phyloP scores from a whole-genome alignment of 2,797 vertebrate genomes.

The Ctenopoma kingsleyae region DNA sequence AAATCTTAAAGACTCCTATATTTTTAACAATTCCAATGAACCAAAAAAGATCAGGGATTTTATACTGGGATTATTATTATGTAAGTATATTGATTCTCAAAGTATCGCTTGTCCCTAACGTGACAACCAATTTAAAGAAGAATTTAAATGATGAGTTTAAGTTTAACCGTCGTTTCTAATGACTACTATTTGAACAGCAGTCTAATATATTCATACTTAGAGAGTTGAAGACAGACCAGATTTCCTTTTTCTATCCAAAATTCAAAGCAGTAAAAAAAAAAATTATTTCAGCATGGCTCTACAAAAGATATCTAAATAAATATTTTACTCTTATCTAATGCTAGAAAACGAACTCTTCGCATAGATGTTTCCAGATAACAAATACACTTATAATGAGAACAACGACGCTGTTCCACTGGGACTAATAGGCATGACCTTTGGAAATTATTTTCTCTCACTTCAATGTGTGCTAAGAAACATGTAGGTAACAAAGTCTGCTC shows the following conservation, averaged over 20 bases:
- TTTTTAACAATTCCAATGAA: not conserved
- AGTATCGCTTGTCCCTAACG: not conserved
- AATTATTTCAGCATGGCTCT: not conserved
- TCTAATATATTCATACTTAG: not conserved
- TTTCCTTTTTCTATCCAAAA: not conserved
- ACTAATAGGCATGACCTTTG: constrained; percentile 40
- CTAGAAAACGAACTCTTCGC: not conserved
- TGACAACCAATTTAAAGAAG: not conserved
- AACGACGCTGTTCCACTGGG: constrained; percentile 9
- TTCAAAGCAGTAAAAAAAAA: not conserved
- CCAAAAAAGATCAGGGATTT: not conserved
- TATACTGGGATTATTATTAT: not conserved
- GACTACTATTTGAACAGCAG: not conserved
- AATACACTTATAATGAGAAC: constrained; percentile 30
- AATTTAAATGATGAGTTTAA: not conserved
- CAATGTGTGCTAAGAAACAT: not conserved
- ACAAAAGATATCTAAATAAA: not conserved
- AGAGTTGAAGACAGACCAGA: not conserved
- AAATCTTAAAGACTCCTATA: no score
- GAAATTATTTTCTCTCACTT: constrained; percentile 21
- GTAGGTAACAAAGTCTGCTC: not conserved
- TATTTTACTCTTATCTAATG: not conserved
- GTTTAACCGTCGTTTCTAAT: not conserved
- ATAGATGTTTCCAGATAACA: constrained; percentile 9
- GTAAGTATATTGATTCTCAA: not conserved